phyloP scores from a whole-genome alignment of 1,140 invertebrate species.

The Drosophila sucinea region DNA sequence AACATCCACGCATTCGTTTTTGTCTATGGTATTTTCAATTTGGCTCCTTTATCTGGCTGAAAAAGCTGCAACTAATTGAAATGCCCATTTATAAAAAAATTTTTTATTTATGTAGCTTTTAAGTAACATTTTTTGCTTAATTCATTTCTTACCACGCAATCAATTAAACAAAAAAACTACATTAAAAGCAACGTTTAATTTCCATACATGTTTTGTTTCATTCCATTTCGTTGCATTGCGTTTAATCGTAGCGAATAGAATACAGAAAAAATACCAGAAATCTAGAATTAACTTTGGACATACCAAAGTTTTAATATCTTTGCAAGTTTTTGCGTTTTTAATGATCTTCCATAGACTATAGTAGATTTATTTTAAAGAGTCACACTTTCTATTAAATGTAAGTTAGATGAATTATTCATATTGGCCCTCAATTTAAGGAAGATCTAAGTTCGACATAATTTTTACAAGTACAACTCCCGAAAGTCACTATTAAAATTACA shows the following conservation, averaged over 20 bases:
- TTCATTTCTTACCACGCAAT: constrained; percentile 47
- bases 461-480: no score
- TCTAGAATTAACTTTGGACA: not conserved
- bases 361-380: no score
- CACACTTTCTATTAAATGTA: no score
- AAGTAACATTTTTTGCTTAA: constrained; percentile 62
- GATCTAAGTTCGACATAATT: no score
- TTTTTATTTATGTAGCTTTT: constrained; percentile 53
- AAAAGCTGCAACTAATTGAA: constrained; percentile 76
- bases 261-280: constrained; percentile 45
- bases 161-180: constrained; percentile 43
- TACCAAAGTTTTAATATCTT: not conserved
- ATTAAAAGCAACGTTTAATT: constrained; percentile 72
- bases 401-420: no score
- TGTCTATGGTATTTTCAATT: constrained; percentile 60
- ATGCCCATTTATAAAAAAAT: constrained; percentile 46
- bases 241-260: constrained; percentile 34
- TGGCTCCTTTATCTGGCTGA: constrained; percentile 65
- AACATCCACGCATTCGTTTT: constrained; percentile 36
- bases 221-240: constrained; percentile 59
- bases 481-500: no score
- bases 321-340: not conserved
- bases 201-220: constrained; percentile 57
- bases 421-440: no score
- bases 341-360: not conserved